Evolutionary conservation across 2,113 vertebrate species (phyloP).

Genomic region (Anarrhichthys ocellatus): DNA sequence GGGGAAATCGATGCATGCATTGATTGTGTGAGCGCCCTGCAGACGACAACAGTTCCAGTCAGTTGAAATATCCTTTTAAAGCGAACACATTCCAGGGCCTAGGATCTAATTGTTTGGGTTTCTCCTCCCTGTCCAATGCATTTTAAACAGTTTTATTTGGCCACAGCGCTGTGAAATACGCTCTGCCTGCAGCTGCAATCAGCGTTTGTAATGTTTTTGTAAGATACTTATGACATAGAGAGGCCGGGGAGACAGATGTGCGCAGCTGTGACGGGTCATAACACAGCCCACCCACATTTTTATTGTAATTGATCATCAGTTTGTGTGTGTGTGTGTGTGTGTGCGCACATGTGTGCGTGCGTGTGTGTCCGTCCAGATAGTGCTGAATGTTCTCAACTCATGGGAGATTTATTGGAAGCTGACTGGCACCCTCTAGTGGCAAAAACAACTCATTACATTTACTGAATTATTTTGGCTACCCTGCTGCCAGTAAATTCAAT

Average conservation of each 20-base stretch:
- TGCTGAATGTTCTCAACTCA: background rate
- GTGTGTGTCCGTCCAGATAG: background rate
- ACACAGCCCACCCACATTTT: slow-evolving; percentile 71
- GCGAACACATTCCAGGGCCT: slow-evolving; percentile 19
- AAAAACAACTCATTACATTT: background rate
- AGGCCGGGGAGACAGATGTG: slow-evolving; percentile 65
- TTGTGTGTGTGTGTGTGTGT: slow-evolving; percentile 1
- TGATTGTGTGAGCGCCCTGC: slow-evolving; percentile 2
- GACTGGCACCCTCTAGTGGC: slow-evolving; percentile 58
- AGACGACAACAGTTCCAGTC: background rate
- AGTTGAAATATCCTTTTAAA: slow-evolving; percentile 29
- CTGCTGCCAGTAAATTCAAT: background rate
- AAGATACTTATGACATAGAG: slow-evolving; percentile 57
- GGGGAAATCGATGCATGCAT: background rate
- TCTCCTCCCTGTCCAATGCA: slow-evolving; percentile 18
- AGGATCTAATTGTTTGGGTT: slow-evolving; percentile 18
- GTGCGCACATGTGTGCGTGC: slow-evolving; percentile 11
- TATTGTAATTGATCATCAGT: slow-evolving; percentile 40
- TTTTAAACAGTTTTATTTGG: slow-evolving; percentile 61
- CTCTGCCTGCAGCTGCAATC: slow-evolving; percentile 53
- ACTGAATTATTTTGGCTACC: background rate
- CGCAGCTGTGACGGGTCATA: slow-evolving; percentile 66
- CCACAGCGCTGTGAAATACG: slow-evolving; percentile 37
- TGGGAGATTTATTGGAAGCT: background rate
- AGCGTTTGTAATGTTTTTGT: slow-evolving; percentile 64